These are phyloP conservation scores for Phasia obesa DNA, from an alignment of 2,888 invertebrate genomes.

Conservation along the genomic window DNA sequence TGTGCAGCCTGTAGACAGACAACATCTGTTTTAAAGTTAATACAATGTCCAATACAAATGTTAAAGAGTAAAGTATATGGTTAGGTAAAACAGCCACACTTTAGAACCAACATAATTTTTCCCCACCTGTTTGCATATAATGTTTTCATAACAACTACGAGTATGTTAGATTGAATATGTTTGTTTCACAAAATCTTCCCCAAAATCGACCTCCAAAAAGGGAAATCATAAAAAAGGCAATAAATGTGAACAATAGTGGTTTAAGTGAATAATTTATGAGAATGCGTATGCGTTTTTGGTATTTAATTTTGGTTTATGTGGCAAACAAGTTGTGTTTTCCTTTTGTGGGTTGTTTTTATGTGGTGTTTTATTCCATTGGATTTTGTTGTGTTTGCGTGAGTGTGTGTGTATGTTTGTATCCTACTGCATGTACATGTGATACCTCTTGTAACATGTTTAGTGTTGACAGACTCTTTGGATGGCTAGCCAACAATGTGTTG, in stretches of 20 bases:
- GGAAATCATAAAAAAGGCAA: conserved; percentile 46
- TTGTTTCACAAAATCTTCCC: neutral
- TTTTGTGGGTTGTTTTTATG: conserved; percentile 61
- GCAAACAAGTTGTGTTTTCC: conserved; percentile 63
- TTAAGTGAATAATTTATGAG: conserved; percentile 70
- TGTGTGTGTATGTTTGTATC: neutral
- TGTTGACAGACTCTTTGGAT: neutral
- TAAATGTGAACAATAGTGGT: conserved; percentile 67
- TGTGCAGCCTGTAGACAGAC: conserved; percentile 44
- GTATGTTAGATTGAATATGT: conserved; percentile 27
- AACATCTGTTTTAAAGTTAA: conserved; percentile 59
- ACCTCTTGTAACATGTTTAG: neutral
- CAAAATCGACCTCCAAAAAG: conserved; percentile 9
- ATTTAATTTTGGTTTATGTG: conserved; percentile 71
- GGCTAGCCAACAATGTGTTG: conserved; percentile 56
- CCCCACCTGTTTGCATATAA: conserved; percentile 40
- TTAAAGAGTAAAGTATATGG: conserved; percentile 7
- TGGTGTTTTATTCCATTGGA: conserved; percentile 33
- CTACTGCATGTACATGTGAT: neutral
- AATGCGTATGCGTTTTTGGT: conserved; percentile 67
- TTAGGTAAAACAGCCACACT: conserved; percentile 18
- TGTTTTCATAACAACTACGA: conserved; percentile 4
- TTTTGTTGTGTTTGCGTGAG: neutral
- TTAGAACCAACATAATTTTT: conserved; percentile 37
- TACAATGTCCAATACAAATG: conserved; percentile 14